Evolutionary conservation across 92 coral and sea anemone species (phyloP), one percentile per base, ranked within the genome.

Genomic region (Epizoanthus fatuus): DNA sequence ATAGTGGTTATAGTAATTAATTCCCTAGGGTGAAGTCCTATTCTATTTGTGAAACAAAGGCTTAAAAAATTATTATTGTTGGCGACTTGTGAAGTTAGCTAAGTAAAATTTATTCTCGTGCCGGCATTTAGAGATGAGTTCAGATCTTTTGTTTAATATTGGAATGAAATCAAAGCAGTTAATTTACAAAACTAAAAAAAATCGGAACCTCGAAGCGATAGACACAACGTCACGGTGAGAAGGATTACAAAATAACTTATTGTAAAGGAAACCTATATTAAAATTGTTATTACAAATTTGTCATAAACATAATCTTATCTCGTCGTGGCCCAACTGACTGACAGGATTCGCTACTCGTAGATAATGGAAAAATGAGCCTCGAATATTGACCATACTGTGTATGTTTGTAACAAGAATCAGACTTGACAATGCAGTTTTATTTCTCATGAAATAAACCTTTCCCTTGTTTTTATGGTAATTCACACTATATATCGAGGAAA

Each of bases 401-500:
- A n/a, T 42, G 40, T 38, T 17, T 44, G 68, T 58, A 40, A 57
- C 67, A 15, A 57, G 20, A 75, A 57, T 22, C 54, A 14, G 57
- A 55, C 17, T 63, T 76, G 35, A 76, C 16, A 40, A 17, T 76
- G 81, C 17, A 76, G 81, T 76, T 76, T 38, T 76, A 76, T 76
- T 76, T 57, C 54, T 35, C 60, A 32, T 38, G 81, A 67, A 75
- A 75, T 75, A 75, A 58, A 76, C 59, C 68, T 19, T 74, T 74
- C 14, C n/a, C 29, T 74, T 52, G 40, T 13, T 32, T 16, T 66
- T 7, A 17, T 66, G 69, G 47, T 66, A 17, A 66, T 66, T 37
- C n/a, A 37, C 72, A 66, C 17, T 66, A 42, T 49, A 44, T 44
- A 49, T 49, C 53, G 11, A 49, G 53, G 53, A 49, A 49, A 29